Evolutionary conservation across 2,888 invertebrate species (phyloP).

Genomic region (Agrochola lota): DNA sequence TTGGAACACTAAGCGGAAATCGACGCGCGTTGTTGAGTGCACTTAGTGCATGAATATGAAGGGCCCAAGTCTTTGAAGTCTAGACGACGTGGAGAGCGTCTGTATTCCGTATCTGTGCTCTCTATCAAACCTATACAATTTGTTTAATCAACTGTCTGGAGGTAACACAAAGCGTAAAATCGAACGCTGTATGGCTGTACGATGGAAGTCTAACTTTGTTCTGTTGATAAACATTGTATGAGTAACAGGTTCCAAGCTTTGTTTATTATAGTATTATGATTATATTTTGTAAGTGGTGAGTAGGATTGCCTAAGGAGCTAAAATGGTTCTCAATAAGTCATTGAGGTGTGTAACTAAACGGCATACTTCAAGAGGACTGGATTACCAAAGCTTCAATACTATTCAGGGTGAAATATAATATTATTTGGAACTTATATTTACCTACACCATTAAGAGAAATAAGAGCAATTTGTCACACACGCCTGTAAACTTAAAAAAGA

Average conservation of each 20-base stretch:
- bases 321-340: conserved; percentile 4
- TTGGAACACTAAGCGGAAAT: conserved; percentile 58
- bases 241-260: conserved; percentile 42
- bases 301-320: conserved; percentile 44
- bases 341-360: not conserved
- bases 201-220: conserved; percentile 50
- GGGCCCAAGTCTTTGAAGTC: conserved; percentile 63
- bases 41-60: conserved; percentile 55
- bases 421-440: not conserved
- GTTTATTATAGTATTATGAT: conserved; percentile 40
- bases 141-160: conserved; percentile 66
- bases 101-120: conserved; percentile 47
- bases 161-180: conserved; percentile 50
- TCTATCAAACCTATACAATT: conserved; percentile 65
- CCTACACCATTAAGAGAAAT: not conserved
- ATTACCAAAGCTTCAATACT: not conserved
- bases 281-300: conserved; percentile 30
- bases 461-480: not conserved
- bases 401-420: not conserved
- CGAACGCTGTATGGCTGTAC: conserved; percentile 27
- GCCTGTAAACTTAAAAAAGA: not conserved
- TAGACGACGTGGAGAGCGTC: conserved; percentile 62
- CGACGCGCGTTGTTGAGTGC: conserved; percentile 50
- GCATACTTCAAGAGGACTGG: not conserved
- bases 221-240: conserved; percentile 57